These are phyloP conservation scores for Apus apus DNA, from an alignment of 2,113 vertebrate species.

Conservation along the genomic window DNA sequence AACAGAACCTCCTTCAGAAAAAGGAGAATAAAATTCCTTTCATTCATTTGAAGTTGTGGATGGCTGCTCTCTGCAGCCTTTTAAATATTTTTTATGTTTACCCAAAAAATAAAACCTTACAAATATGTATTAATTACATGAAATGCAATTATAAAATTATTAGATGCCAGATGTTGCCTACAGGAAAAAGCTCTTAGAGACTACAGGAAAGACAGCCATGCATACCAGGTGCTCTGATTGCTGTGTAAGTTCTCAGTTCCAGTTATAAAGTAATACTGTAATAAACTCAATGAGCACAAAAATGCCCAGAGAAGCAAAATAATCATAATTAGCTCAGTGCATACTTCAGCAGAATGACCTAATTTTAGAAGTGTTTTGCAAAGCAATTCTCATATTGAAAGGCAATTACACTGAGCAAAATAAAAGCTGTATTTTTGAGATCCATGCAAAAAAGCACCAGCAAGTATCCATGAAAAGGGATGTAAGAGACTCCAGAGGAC, in stretches of 20 bases:
- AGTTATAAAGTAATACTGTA: neutral
- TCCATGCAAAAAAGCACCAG: neutral
- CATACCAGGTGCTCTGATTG: neutral
- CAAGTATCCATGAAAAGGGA: neutral
- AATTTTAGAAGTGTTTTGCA: conserved; percentile 12
- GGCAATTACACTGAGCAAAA: neutral
- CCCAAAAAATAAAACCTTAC: neutral
- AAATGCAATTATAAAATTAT: neutral
- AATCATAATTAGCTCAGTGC: neutral
- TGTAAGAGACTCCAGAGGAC: neutral
- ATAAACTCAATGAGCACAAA: neutral
- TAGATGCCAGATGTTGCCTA: neutral
- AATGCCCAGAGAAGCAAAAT: conserved; percentile 45
- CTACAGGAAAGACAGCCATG: neutral
- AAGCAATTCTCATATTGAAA: conserved; percentile 13
- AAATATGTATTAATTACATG: neutral
- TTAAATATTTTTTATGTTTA: neutral
- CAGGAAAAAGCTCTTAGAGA: neutral
- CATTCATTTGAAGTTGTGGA: neutral
- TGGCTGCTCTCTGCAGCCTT: neutral
- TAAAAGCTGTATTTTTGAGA: neutral
- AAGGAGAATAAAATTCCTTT: neutral
- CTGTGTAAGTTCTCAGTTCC: neutral
- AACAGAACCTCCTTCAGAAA: neutral
- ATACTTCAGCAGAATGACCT: neutral